phyloP scores from a whole-genome alignment of 2,888 invertebrate species.

The Kryphioiulus occultus region DNA sequence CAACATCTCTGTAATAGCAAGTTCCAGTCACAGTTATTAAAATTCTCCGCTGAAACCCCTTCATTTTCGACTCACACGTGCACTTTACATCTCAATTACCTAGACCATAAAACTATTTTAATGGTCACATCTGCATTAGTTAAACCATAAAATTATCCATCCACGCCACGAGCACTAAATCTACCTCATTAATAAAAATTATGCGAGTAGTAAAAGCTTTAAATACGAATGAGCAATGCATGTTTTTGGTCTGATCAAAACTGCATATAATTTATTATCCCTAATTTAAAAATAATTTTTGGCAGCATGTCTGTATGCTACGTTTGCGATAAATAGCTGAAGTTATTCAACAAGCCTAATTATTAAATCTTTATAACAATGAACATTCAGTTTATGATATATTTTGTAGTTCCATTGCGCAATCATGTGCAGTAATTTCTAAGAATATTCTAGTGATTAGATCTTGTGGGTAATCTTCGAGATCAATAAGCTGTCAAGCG shows the following conservation, averaged over 20 bases:
- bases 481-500: too few relatives aligned
- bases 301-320: background rate
- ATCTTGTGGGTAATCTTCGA: too few relatives aligned
- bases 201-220: background rate
- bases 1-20: background rate
- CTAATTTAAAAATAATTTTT: background rate
- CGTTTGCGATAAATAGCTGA: too few relatives aligned
- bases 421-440: too few relatives aligned
- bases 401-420: too few relatives aligned
- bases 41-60: background rate
- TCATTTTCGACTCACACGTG: background rate
- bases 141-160: constrained; percentile 19
- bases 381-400: too few relatives aligned
- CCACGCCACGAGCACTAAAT: constrained; percentile 30
- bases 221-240: background rate
- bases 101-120: constrained; percentile 13
- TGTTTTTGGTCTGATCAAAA: background rate
- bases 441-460: too few relatives aligned
- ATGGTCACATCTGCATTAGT: constrained; percentile 14
- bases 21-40: background rate
- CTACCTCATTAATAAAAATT: background rate
- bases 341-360: too few relatives aligned
- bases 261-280: background rate
- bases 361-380: too few relatives aligned
- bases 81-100: constrained; percentile 13